Evolutionary conservation across 2,888 invertebrate genomes (phyloP).

Genomic region (Hermaeophaga mercurialis): DNA sequence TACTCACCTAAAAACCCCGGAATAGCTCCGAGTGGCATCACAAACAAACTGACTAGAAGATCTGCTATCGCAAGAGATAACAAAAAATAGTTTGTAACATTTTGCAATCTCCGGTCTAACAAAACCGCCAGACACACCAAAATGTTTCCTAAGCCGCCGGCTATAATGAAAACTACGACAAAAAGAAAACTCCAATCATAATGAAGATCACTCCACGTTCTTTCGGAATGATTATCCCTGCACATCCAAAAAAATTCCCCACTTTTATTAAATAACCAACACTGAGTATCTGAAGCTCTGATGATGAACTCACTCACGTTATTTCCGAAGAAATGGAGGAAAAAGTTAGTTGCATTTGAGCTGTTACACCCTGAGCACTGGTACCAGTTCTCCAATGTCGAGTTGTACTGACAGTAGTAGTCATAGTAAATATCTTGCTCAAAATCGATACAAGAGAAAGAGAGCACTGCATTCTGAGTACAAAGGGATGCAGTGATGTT

Average conservation of each 20-base stretch:
- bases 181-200: conserved; percentile 86
- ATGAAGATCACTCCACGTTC: conserved; percentile 40
- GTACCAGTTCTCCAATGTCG: conserved; percentile 33
- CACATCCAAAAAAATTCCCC: conserved; percentile 48
- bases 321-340: conserved; percentile 37
- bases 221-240: conserved; percentile 28
- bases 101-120: conserved; percentile 87
- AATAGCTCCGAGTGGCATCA: conserved; percentile 95
- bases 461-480: conserved; percentile 32
- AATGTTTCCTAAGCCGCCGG: conserved; percentile 89
- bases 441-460: conserved; percentile 40
- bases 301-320: conserved; percentile 43
- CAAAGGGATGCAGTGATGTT: conserved; percentile 35
- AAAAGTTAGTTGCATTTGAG: conserved; percentile 36
- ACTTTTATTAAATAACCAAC: conserved; percentile 44
- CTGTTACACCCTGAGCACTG: conserved; percentile 42
- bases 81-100: conserved; percentile 94
- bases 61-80: conserved; percentile 93
- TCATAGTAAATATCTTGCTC: conserved; percentile 37
- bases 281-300: conserved; percentile 39
- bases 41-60: conserved; percentile 88
- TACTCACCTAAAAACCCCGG: conserved; percentile 92
- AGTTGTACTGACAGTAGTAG: conserved; percentile 44
- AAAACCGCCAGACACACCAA: conserved; percentile 92
- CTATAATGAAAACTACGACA: conserved; percentile 83